Percentiles rank a stretch among this genome's conserved stretches.
Evolutionary conservation across 2,113 vertebrate species (phyloP).

Genomic region (Aramus guarauna): DNA sequence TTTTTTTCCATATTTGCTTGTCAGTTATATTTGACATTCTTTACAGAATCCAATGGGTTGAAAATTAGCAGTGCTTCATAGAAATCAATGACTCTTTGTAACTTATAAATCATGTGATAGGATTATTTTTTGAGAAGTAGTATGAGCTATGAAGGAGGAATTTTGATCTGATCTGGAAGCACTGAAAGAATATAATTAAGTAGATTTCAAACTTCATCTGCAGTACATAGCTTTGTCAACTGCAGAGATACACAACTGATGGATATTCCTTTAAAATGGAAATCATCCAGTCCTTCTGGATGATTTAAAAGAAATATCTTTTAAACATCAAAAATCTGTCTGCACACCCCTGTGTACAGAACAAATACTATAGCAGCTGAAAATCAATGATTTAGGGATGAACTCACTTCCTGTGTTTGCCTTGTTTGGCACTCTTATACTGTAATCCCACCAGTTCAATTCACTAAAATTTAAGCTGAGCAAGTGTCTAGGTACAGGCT

Average conservation of each 20-base stretch:
- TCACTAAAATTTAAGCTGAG: neutral
- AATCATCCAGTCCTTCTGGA: neutral
- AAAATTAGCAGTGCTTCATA: neutral
- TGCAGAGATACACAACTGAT: neutral
- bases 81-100: neutral
- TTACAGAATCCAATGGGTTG: neutral
- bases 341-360: neutral
- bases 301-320: neutral
- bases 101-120: neutral
- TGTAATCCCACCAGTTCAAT: neutral
- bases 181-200: neutral
- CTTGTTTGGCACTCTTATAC: neutral
- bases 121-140: neutral
- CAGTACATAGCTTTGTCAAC: neutral
- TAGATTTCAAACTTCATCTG: neutral
- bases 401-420: neutral
- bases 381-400: neutral
- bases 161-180: neutral
- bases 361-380: neutral
- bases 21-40: neutral
- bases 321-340: neutral
- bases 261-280: neutral
- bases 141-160: neutral
- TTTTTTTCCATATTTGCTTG: neutral
- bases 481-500: neutral